Base-by-base conservation (phyloP, 1,140 invertebrate species). In the Acromyrmex echinatior region DNA sequence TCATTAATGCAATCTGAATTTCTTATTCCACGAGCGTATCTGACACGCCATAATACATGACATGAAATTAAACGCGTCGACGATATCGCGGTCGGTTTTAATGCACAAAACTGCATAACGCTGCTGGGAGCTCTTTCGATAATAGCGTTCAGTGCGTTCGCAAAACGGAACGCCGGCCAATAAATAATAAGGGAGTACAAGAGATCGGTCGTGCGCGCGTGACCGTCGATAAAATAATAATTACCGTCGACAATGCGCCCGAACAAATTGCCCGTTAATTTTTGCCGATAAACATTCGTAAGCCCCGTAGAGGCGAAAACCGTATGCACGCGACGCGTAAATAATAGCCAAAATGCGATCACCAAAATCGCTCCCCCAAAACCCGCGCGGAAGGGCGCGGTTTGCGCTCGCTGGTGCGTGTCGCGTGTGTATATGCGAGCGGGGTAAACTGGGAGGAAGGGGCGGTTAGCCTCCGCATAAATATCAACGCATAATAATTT, bases 401-500 rank as follows among this genome's bases (percentile, higher is more conserved):
- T 45, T 70, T 71, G 39, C 56, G 35, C 16, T 31, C 62, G 73
- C 14, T 2, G 16, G n/a, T 49, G 10, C 45, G 70, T 74, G 7
- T 25, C 16, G 25, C 16, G 49, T 51, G 49, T 51, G 14, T 51
- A 16, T 51, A 51, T 49, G 86, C 80, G 71, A 62, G 76, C 58
- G 82, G 39, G 39, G 9, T 0, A 9, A 45, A 10, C 39, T 74
- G 88, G 89, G 65, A 56, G 86, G 76, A 21, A 85, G 53, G 58
- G 78, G 65, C 80, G 90, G 91, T 92, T 92, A 92, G 92, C 92
- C 86, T 86, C 89, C 82, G 89, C 91, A 91, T 94, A 94, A 92
- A 93, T 93, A 94, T 93, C 90, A 89, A 71, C 89, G 92, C 93
- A 95, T 94, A 95, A 95, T 95, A 94, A 95, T 95, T 95, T 93